These are phyloP conservation scores for Gymnorhina tibicen DNA, from an alignment of 2,113 vertebrate species.

Conservation along the genomic window DNA sequence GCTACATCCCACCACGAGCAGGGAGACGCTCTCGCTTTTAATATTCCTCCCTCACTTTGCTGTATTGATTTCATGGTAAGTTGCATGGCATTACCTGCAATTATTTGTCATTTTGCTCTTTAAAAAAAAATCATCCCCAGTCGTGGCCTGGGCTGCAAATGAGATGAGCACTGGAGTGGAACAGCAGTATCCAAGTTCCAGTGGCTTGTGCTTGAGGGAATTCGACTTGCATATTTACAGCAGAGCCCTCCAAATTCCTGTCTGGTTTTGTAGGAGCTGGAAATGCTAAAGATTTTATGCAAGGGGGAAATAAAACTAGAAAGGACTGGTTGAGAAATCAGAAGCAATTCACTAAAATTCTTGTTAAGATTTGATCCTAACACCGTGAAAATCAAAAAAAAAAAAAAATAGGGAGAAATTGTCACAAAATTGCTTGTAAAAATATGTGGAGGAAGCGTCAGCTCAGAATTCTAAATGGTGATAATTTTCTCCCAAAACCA, in stretches of 20 bases:
- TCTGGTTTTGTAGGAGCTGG: background rate
- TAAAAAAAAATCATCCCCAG: background rate
- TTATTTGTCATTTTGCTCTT: constrained; percentile 52
- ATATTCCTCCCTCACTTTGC: background rate
- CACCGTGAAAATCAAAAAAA: background rate
- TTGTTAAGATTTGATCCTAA: background rate
- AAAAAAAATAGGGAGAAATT: background rate
- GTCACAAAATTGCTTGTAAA: background rate
- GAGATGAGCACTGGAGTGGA: background rate
- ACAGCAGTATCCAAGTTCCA: background rate
- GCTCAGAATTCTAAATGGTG: background rate
- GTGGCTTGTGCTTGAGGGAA: background rate
- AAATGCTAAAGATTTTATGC: background rate
- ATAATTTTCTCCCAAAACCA: background rate
- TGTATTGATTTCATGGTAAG: constrained; percentile 31
- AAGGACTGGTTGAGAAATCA: background rate
- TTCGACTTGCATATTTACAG: background rate
- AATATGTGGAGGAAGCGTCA: background rate
- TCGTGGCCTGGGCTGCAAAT: background rate
- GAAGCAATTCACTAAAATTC: background rate
- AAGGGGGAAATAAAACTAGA: background rate
- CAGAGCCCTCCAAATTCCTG: background rate
- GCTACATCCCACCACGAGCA: background rate
- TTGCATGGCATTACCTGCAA: constrained; percentile 47
- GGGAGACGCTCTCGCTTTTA: background rate